Conservation (phyloP, 2,888 invertebrate genomes). For the Malthinus seriepunctatus region DNA sequence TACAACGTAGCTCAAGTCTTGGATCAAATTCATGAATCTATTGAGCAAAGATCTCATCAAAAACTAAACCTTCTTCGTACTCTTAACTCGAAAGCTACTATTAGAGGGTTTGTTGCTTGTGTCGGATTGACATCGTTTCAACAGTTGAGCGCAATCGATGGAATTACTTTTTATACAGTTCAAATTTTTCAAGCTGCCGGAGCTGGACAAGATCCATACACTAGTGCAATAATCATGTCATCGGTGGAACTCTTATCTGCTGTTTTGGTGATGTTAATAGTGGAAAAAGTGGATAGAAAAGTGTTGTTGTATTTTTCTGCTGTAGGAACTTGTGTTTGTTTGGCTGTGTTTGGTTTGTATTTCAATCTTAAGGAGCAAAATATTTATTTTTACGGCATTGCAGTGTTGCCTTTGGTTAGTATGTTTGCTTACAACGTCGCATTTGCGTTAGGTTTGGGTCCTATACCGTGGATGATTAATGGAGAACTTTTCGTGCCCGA, state of each 20-base stretch:
- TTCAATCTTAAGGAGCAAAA: slow-evolving; percentile 6
- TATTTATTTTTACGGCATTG: slow-evolving; percentile 19
- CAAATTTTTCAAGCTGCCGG: slow-evolving; percentile 72
- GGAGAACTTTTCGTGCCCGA: slow-evolving; percentile 30
- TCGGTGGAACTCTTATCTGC: slow-evolving; percentile 75
- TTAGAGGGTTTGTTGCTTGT: slow-evolving; percentile 71
- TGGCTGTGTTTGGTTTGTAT: slow-evolving; percentile 9
- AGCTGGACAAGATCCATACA: slow-evolving; percentile 61
- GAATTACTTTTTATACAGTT: slow-evolving; percentile 76
- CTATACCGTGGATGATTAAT: slow-evolving; percentile 31
- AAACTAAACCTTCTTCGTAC: slow-evolving; percentile 61
- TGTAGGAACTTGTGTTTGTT: slow-evolving; percentile 13
- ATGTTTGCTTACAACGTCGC: slow-evolving; percentile 24
- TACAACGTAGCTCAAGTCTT: slow-evolving; percentile 65
- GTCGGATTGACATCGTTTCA: slow-evolving; percentile 80
- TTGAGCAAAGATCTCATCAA: slow-evolving; percentile 31
- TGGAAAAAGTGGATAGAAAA: slow-evolving; percentile 77
- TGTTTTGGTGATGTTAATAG: slow-evolving; percentile 65
- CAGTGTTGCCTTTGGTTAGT: slow-evolving; percentile 23
- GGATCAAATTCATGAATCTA: slow-evolving; percentile 59
- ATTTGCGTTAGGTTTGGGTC: slow-evolving; percentile 31
- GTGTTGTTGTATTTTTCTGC: slow-evolving; percentile 45
- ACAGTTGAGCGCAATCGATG: slow-evolving; percentile 78
- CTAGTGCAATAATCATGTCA: slow-evolving; percentile 76
- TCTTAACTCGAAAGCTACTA: slow-evolving; percentile 60